Conservation (phyloP, 2,113 vertebrate species). For the Pomatostomus ruficeps region DNA sequence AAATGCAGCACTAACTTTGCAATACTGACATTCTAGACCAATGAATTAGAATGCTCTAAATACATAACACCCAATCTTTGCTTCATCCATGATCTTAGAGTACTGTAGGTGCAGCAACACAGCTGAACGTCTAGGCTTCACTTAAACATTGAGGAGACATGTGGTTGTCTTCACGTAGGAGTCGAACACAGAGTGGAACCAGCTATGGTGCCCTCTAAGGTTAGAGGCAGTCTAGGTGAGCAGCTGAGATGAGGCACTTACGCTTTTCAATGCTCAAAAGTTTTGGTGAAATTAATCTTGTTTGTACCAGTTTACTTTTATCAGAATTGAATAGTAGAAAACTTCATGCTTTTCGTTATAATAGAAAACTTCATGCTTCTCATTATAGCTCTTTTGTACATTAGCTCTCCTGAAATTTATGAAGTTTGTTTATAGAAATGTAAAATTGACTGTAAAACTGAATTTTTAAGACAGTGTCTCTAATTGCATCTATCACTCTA, state of each 20-base stretch:
- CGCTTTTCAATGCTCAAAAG: not conserved
- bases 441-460: not conserved
- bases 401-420: not conserved
- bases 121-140: not conserved
- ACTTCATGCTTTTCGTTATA: not conserved
- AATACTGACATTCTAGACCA: not conserved
- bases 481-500: not conserved
- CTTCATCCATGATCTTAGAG: not conserved
- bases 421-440: not conserved
- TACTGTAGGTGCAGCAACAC: not conserved
- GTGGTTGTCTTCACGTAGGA: fast-evolving
- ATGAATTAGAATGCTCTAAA: not conserved
- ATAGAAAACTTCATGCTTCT: not conserved
- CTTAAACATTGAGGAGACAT: not conserved
- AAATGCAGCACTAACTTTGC: not conserved
- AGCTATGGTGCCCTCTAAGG: not conserved
- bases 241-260: not conserved
- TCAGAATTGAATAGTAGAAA: not conserved
- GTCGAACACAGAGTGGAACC: not conserved
- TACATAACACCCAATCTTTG: not conserved
- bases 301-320: not conserved
- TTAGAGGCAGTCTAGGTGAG: not conserved
- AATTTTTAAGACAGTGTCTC: not conserved
- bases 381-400: not conserved
- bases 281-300: not conserved